A percentile compares a stretch with the other conserved stretches of the same genome.
Conservation (phyloP, 1,140 invertebrate genomes). For the Mizuhopecten yessoensis region DNA sequence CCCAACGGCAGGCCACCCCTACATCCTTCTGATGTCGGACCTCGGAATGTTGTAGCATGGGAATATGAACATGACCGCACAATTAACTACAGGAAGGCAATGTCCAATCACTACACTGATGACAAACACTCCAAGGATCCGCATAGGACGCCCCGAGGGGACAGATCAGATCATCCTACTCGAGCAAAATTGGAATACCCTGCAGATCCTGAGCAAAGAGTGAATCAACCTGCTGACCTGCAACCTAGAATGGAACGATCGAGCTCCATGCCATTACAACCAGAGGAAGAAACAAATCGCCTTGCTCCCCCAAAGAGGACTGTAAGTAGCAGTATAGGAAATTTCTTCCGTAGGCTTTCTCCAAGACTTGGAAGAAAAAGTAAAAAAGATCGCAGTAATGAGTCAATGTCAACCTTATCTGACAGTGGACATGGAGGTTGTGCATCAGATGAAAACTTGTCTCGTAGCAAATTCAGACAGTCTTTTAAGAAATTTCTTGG, state of each 20-base stretch:
- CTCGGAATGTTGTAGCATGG: slow-evolving; percentile 50
- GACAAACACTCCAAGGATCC: slow-evolving; percentile 60
- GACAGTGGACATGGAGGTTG: neutral
- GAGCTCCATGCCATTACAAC: slow-evolving; percentile 62
- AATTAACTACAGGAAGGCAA: slow-evolving; percentile 69
- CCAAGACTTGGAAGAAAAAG: slow-evolving; percentile 68
- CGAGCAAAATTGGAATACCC: neutral
- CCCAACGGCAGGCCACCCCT: slow-evolving; percentile 54
- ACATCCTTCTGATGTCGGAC: slow-evolving; percentile 35
- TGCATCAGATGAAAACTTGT: slow-evolving; percentile 60
- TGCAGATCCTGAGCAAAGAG: slow-evolving; percentile 51
- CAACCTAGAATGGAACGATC: slow-evolving; percentile 61
- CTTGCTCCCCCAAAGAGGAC: slow-evolving; percentile 71
- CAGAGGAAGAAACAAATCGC: slow-evolving; percentile 49
- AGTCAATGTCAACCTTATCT: slow-evolving; percentile 52
- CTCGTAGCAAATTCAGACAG: slow-evolving; percentile 69
- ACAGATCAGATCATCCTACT: neutral
- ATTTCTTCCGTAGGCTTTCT: slow-evolving; percentile 75
- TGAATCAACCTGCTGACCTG: slow-evolving; percentile 46
- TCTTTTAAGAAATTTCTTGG: slow-evolving; percentile 75
- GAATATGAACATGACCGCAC: slow-evolving; percentile 70
- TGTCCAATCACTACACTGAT: slow-evolving; percentile 65
- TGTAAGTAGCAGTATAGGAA: slow-evolving; percentile 73
- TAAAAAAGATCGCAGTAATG: slow-evolving; percentile 58
- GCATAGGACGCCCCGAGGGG: neutral